Evolutionary conservation across 23 tunicate genomes (phyloP).

Genomic region (Styela clava): DNA sequence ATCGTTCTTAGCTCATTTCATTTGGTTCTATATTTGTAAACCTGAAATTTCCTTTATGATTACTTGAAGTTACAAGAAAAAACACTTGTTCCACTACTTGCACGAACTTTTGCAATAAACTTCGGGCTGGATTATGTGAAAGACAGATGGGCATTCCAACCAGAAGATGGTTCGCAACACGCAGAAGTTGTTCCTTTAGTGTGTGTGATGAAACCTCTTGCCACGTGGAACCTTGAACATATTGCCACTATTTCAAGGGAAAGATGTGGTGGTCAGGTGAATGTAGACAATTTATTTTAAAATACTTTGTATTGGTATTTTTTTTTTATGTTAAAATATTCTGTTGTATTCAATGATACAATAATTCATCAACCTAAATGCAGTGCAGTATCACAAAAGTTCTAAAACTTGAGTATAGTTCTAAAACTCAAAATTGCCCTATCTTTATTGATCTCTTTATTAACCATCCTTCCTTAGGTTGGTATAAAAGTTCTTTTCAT

Average conservation of each 20-base stretch:
- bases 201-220: conserved; percentile 95
- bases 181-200: conserved; percentile 88
- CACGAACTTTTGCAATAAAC: conserved; percentile 87
- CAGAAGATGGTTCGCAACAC: conserved; percentile 76
- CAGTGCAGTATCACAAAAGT: too few relatives aligned
- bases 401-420: too few relatives aligned
- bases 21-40: too few relatives aligned
- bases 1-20: too few relatives aligned
- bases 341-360: neutral
- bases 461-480: too few relatives aligned
- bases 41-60: too few relatives aligned
- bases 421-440: too few relatives aligned
- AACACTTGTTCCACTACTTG: conserved; percentile 80
- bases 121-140: conserved; percentile 92
- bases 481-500: too few relatives aligned
- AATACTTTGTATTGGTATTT: neutral
- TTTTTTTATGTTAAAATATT: neutral
- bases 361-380: neutral
- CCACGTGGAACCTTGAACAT: conserved; percentile 84
- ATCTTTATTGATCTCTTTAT: too few relatives aligned
- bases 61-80: conserved; percentile 88
- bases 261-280: conserved; percentile 96
- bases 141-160: conserved; percentile 90
- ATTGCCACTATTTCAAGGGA: conserved; percentile 73
- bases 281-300: too few relatives aligned